Evolutionary conservation across 2,113 vertebrate genomes (phyloP).

Genomic region (Entelurus aequoreus): DNA sequence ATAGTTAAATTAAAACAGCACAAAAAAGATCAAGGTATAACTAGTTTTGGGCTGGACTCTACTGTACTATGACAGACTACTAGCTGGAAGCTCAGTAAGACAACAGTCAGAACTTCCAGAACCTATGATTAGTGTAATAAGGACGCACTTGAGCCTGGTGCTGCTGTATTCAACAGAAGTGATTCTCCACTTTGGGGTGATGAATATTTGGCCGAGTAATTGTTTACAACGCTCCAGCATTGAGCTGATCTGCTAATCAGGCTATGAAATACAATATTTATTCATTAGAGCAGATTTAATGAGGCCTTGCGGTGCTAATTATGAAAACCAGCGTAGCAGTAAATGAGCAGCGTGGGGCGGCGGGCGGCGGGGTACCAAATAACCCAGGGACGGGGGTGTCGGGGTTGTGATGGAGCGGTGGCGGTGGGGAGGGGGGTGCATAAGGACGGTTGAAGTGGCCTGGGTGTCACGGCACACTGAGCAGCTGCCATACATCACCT

Average conservation of each 20-base stretch:
- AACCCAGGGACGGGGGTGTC: constrained; percentile 1
- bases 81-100: neutral
- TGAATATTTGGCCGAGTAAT: constrained; percentile 99
- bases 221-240: constrained; percentile 99
- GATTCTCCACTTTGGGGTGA: constrained; percentile 89
- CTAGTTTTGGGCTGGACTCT: too few species aligned
- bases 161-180: constrained; percentile 90
- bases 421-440: constrained; percentile 50
- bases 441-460: constrained; percentile 62
- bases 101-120: constrained; percentile 50
- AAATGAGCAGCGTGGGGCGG: constrained; percentile 91
- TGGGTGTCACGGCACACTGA: constrained; percentile 81
- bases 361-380: constrained; percentile 75
- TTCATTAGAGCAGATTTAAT: constrained; percentile 99
- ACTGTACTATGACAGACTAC: neutral
- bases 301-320: constrained; percentile 99
- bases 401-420: neutral
- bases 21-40: too few species aligned
- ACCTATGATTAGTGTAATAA: constrained; percentile 79
- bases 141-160: constrained; percentile 79
- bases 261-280: constrained; percentile 99
- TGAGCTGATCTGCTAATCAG: constrained; percentile 99
- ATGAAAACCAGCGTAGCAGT: constrained; percentile 99
- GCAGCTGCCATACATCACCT: constrained; percentile 75
- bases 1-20: too few species aligned